Base-by-base conservation (phyloP, 2,888 invertebrate genomes). In the Phymatocera aterrima region DNA sequence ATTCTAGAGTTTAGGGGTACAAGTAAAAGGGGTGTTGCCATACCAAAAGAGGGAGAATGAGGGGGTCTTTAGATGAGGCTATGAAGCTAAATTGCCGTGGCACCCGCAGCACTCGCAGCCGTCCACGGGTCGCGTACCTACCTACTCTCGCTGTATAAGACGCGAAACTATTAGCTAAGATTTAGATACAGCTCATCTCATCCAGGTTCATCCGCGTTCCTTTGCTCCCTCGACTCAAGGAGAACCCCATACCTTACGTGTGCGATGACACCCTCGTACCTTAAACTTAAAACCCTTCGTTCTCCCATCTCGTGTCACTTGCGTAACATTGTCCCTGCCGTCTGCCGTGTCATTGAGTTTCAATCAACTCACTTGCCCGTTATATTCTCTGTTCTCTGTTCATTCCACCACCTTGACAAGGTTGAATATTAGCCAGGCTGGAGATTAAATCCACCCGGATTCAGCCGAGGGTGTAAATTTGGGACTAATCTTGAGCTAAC, bases 151-250 rank as follows among this genome's bases (percentile, higher is more conserved):
- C 12, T 28, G 8, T 79, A 51, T 51, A 79, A 82, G 84, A 83
- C 84, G 82, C n/a, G 84, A 75, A 85, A 87, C 87, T 87, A 86
- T 87, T 87, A 87, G 86, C 85, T 81, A 84, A 84, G 85, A 87
- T 87, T 85, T 84, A 85, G 83, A 83, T 83, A 77, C 72, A 81
- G 78, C 65, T 77, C 79, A 70, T 80, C 72, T 68, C 78, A 79
- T 80, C 77, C 78, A 46, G 77, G 60, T 34, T 34, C 80, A 60
- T 65, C 57, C 78, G 80, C 78, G 78, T 78, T 81, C 77, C 78
- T 80, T 77, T 80, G 12, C 60, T 57, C 57, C 57, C 57, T 57
- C 51, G 12, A 12, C 57, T 15, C 3, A 1, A 46, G 15, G 3
- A 10, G 40, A 10, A 3, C 8, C 8, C 12, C 12, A 40, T 40